phyloP scores from a whole-genome alignment of 1,140 invertebrate species.

The Ceratosolen solmsi region DNA sequence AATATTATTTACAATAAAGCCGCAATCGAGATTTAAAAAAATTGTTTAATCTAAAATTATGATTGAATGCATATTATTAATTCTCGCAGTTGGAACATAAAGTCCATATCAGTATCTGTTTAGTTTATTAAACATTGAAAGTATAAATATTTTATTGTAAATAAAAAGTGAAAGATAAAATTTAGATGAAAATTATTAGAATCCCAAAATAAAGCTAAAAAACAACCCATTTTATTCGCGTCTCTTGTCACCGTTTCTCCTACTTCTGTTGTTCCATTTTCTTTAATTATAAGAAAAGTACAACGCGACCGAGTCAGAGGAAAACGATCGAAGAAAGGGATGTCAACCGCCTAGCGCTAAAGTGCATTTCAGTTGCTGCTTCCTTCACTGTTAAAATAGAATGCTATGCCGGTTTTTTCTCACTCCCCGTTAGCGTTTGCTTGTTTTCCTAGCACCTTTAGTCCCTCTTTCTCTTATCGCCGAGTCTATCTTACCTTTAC shows the following conservation, averaged over 20 bases:
- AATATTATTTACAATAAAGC: too few species aligned
- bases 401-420: constrained; percentile 44
- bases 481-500: not conserved
- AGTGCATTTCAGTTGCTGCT: not conserved
- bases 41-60: too few species aligned
- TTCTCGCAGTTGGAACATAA: too few species aligned
- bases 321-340: constrained; percentile 13
- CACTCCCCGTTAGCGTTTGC: constrained; percentile 17
- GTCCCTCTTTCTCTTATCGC: not conserved
- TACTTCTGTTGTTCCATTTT: not conserved
- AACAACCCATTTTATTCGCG: too few species aligned
- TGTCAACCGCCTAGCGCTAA: not conserved
- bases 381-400: not conserved
- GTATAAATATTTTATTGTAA: too few species aligned
- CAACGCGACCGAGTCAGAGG: not conserved
- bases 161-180: too few species aligned
- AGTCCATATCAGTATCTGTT: too few species aligned
- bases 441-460: constrained; percentile 20
- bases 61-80: too few species aligned
- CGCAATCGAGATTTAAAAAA: too few species aligned
- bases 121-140: too few species aligned
- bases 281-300: constrained; percentile 21
- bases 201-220: too few species aligned
- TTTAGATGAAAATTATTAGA: too few species aligned
- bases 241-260: not conserved